phyloP scores from a whole-genome alignment of 2,113 vertebrate species.

The Alosa alosa region DNA sequence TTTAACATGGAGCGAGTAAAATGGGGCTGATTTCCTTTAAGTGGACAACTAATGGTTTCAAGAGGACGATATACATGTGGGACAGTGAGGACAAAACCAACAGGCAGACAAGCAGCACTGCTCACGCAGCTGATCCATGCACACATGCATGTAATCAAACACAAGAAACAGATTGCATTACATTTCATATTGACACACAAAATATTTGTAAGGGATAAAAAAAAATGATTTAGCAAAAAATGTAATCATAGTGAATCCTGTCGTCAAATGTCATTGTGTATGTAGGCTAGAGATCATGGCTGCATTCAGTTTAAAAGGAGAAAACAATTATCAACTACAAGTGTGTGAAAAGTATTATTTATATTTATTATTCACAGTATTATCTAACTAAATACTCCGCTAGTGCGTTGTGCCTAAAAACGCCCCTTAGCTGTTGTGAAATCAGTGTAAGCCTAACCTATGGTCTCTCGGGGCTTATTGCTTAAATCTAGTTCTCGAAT shows the following conservation, averaged over 20 bases:
- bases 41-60: constrained; percentile 46
- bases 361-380: no score
- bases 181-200: neutral
- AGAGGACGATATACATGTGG: constrained; percentile 29
- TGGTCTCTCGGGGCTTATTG: no score
- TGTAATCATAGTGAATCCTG: neutral
- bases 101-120: constrained; percentile 47
- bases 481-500: no score
- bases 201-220: neutral
- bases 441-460: no score
- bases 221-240: neutral
- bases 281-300: no score
- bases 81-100: constrained; percentile 46
- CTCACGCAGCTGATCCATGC: constrained; percentile 29
- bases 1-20: constrained; percentile 56
- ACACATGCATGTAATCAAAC: neutral
- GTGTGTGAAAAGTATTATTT: no score
- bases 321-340: no score
- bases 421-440: no score
- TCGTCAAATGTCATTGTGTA: neutral
- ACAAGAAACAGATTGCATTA: neutral
- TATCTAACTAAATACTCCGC: no score
- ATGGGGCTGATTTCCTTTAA: constrained; percentile 47
- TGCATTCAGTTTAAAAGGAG: no score
- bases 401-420: no score